Conservation (phyloP, 1,140 invertebrate species). For the Schmidtea mediterranea region DNA sequence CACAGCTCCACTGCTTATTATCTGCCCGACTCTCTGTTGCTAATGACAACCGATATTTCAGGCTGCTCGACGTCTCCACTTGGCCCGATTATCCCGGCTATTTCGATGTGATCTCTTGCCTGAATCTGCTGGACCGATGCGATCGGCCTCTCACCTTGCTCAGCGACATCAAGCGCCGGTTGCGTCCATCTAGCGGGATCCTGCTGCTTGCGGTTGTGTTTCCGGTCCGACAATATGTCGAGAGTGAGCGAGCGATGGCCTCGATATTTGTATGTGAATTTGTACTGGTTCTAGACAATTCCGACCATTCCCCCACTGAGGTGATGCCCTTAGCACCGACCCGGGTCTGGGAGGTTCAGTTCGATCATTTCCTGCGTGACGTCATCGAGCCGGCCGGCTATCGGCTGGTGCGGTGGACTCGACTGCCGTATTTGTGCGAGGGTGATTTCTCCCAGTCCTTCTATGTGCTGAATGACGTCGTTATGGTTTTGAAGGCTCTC, state of each 20-base stretch:
- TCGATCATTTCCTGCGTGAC: conserved; percentile 37
- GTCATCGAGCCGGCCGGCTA: conserved; percentile 44
- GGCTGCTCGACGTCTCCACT: no score
- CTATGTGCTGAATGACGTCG: conserved; percentile 58
- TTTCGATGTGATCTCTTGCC: conserved; percentile 52
- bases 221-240: conserved; percentile 63
- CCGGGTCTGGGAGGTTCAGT: conserved; percentile 43
- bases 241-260: conserved; percentile 30
- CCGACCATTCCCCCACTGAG: conserved; percentile 4
- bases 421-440: conserved; percentile 69
- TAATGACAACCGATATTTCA: no score
- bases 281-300: conserved; percentile 2
- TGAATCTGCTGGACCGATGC: conserved; percentile 68
- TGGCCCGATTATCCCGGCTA: conserved; percentile 9
- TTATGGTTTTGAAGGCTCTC: conserved; percentile 35
- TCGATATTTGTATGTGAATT: no score
- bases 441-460: conserved; percentile 65
- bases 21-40: no score
- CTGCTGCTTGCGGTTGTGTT: conserved; percentile 54
- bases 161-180: conserved; percentile 34
- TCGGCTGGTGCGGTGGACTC: conserved; percentile 43
- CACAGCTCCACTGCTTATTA: no score
- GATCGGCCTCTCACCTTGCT: conserved; percentile 46
- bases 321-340: not conserved
- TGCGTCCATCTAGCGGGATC: conserved; percentile 38